Evolutionary conservation across 2,888 invertebrate genomes (phyloP), one percentile per base, ranked within the genome.

Genomic region (Noctua fimbriata): DNA sequence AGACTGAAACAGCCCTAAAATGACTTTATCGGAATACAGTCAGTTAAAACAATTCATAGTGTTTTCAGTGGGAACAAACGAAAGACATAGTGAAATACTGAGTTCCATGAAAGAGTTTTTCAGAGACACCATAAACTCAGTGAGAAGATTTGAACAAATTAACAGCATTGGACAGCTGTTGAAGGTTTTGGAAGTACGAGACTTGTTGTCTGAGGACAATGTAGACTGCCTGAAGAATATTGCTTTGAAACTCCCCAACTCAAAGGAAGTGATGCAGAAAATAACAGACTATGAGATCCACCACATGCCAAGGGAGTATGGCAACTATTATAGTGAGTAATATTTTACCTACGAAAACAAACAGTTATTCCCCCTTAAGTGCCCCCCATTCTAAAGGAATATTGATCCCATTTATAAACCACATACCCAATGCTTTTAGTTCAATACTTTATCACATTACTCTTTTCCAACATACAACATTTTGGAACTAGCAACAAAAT

Each of bases 141-240:
- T 93, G 3, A 92, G 96, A 86, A 92, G 94, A 84, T 95, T 90
- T 85, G 96, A 96, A 89, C 89, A 93, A 88, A 94, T 96, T 58
- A 90, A 81, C 41, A 93, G 92, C 9, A 92, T 96, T 71, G 91
- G 94, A 10, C 90, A 96, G 60, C 89, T 97, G 58, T 81, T 97
- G 14, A 92, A 90, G 44, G 88, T 96, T 69, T 90, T 97, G 77
- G 96, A 97, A 92, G 87, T 95, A 32, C 90, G 96, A 83, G 94
- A 95, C 81, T 81, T 94, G 18, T 84, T 97, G 65, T 94, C 95
- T 21, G 95, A 95, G 87, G 93, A 94, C 73, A 93, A 95, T 79
- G 92, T 96, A 18, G 88, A 86, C 58, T 93, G 95, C 16, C 88
- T 97, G 71, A 95, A 94, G 86, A 91, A 91, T 75, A 94, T 96